A percentile compares a stretch with the other conserved stretches of the same genome.
These are phyloP conservation scores for Lutraria rhynchaena DNA, from an alignment of 1,140 invertebrate genomes.

Conservation along the genomic window DNA sequence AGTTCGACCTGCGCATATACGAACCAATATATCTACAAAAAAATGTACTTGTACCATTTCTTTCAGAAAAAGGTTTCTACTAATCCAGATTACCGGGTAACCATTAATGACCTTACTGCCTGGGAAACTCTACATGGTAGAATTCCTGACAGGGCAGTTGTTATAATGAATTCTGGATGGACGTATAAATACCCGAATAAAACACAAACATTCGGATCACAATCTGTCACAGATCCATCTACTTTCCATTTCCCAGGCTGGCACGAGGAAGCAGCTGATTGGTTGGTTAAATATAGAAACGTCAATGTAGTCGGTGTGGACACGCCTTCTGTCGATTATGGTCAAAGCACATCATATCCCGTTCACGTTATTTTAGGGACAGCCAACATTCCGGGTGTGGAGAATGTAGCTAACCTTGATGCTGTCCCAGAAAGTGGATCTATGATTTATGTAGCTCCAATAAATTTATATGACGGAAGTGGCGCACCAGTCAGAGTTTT, in stretches of 20 bases:
- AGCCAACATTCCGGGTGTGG: conserved; percentile 63
- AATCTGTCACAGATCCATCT: conserved; percentile 36
- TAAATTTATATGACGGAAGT: conserved; percentile 67
- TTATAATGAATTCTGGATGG: conserved; percentile 77
- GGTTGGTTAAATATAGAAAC: conserved; percentile 67
- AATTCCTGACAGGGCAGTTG: conserved; percentile 67
- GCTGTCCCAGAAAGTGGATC: conserved; percentile 63
- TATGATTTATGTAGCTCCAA: conserved; percentile 61
- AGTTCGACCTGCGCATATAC: too few relatives aligned
- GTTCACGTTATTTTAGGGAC: conserved; percentile 64
- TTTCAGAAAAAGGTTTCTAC: conserved; percentile 54
- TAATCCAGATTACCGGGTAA: conserved; percentile 66
- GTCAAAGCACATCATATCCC: conserved; percentile 67
- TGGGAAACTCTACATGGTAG: conserved; percentile 69
- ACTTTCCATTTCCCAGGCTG: conserved; percentile 72
- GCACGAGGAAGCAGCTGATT: conserved; percentile 65
- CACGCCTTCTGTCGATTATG: conserved; percentile 71
- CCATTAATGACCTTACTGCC: conserved; percentile 62
- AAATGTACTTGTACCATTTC: neutral
- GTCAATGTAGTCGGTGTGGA: conserved; percentile 65
- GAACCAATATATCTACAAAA: too few relatives aligned
- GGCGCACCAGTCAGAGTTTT: conserved; percentile 69
- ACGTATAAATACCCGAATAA: conserved; percentile 66
- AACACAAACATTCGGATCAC: conserved; percentile 62
- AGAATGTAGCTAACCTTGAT: conserved; percentile 67